Evolutionary conservation across 2,113 vertebrate genomes (phyloP), one percentile per base, ranked within the genome.

Genomic region (Sceloporus tristichus): DNA sequence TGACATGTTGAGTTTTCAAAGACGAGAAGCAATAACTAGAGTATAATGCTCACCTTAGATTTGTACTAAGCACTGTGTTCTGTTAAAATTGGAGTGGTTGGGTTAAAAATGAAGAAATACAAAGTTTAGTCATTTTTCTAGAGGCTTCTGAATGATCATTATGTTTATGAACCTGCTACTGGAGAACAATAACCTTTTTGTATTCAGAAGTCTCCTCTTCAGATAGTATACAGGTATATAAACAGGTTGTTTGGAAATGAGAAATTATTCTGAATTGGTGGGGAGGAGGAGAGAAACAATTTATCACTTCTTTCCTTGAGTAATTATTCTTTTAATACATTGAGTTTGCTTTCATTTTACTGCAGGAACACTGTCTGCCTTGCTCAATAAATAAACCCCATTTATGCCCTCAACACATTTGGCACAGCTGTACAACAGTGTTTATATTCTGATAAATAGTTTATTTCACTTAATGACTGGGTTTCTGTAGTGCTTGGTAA

Each of bases 391-490:
- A 89, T 86, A 13, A 11, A 19, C 1, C 25, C 68, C 74, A 48
- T 65, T 85, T 82, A 87, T 85, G 82, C 78, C 79, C 56, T 71
- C 78, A 85, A 81, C 16, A 34, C 54, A 86, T 73, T 68, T 82
- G 71, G 84, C 53, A 90, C 77, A 42, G 11, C 74, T 79, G 91
- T 42, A 70, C 76, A 88, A 90, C 65, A 78, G 5, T 76, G 85
- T 71, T 83, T 81, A 81, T 88, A 73, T 59, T 23, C 4, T 34
- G 82, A 54, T 82, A 62, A 82, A 85, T 78, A 90, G 78, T n/a
- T 85, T 84, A 25, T 87, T 88, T 56, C 53, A 85, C 27, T 89
- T 76, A 85, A 87, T 90, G n/a, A 85, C 3, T 89, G 83, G 25
- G 85, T 40, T 89, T 21, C 77, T 85, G 23, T 19, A 34, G 65